Percentiles rank a stretch among this genome's conserved stretches.
phyloP scores from a whole-genome alignment of 2,113 vertebrate species.

The Neomonachus schauinslandi region DNA sequence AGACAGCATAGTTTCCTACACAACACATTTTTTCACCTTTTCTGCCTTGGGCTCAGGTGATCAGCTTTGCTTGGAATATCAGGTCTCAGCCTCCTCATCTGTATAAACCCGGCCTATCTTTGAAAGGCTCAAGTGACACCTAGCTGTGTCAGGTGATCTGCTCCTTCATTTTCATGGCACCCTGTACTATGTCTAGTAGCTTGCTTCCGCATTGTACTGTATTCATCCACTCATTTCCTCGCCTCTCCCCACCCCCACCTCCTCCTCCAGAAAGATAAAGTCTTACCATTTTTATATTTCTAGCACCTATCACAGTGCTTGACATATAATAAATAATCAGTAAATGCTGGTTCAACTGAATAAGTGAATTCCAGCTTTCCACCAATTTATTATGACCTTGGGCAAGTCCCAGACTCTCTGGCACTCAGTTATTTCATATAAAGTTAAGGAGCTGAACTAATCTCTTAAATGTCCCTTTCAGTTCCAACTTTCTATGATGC shows the following conservation, averaged over 20 bases:
- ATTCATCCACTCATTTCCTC: neutral
- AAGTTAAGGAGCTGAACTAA: slow-evolving; percentile 76
- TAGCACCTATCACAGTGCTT: neutral
- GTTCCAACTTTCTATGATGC: slow-evolving; percentile 73
- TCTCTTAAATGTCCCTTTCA: slow-evolving; percentile 74
- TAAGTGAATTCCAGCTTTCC: slow-evolving; percentile 47
- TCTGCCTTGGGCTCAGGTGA: neutral
- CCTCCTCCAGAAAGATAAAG: neutral
- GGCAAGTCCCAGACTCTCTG: slow-evolving; percentile 63
- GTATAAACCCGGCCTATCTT: neutral
- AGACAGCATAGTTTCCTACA: neutral
- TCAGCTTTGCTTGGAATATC: neutral
- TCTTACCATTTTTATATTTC: neutral
- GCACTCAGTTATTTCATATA: slow-evolving; percentile 57
- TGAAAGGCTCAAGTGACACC: neutral
- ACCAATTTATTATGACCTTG: slow-evolving; percentile 59
- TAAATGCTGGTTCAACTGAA: slow-evolving; percentile 21
- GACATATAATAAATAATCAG: slow-evolving; percentile 15
- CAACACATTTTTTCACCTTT: neutral
- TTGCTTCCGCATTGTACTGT: neutral
- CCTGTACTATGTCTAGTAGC: neutral
- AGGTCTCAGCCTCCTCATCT: neutral
- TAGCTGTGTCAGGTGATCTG: neutral
- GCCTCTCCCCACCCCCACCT: neutral
- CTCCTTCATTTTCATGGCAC: neutral